These are phyloP conservation scores for Anagrus nilaparvatae DNA, from an alignment of 1,140 invertebrate species.

Conservation along the genomic window DNA sequence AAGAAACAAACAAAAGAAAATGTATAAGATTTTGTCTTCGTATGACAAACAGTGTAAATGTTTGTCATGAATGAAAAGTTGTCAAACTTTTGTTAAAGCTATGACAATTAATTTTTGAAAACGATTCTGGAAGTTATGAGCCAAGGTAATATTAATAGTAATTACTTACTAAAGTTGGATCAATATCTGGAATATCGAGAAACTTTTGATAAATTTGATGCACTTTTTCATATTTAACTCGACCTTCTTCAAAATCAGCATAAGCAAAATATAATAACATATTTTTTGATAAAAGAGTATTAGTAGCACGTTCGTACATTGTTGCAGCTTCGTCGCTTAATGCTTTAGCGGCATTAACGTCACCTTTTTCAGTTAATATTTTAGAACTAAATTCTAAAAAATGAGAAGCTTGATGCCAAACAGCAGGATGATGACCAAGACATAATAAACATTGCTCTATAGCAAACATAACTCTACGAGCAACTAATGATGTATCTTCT, in stretches of 20 bases:
- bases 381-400: constrained; percentile 92
- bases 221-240: constrained; percentile 94
- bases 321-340: constrained; percentile 90
- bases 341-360: constrained; percentile 80
- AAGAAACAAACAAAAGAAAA: too few species aligned
- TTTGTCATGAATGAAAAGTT: too few species aligned
- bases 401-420: constrained; percentile 97
- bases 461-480: constrained; percentile 93
- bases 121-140: too few species aligned
- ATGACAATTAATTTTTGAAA: too few species aligned
- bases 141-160: too few species aligned
- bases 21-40: too few species aligned
- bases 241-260: constrained; percentile 96
- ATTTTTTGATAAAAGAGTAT: constrained; percentile 78
- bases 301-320: constrained; percentile 88
- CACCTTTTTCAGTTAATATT: constrained; percentile 88
- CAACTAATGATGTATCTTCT: constrained; percentile 88
- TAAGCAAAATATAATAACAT: constrained; percentile 95
- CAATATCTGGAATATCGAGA: constrained; percentile 78
- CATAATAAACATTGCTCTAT: constrained; percentile 96
- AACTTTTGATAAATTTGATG: constrained; percentile 93
- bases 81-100: too few species aligned
- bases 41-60: too few species aligned
- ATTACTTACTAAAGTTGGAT: constrained; percentile 79
- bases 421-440: constrained; percentile 93